Evolutionary conservation across 2,113 vertebrate species (phyloP).

Genomic region (Pimephales promelas): DNA sequence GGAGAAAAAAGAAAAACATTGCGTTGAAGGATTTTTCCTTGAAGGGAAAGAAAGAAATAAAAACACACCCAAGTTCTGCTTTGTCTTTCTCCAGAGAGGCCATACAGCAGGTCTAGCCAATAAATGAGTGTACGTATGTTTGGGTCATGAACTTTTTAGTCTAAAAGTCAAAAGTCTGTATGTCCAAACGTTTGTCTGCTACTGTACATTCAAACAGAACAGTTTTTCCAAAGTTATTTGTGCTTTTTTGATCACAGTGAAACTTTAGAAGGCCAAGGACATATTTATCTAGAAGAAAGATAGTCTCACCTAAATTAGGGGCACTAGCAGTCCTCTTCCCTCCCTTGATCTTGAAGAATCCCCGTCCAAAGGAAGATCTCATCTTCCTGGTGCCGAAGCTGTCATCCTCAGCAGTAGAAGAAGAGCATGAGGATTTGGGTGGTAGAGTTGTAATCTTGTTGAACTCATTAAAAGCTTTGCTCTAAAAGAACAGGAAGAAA

Average conservation of each 20-base stretch:
- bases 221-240: too few relatives aligned
- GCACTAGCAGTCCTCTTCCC: constrained; percentile 88
- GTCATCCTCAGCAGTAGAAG: constrained; percentile 75
- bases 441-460: constrained; percentile 78
- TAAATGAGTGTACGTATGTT: constrained; percentile 55
- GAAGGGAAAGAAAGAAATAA: constrained; percentile 7
- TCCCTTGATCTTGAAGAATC: constrained; percentile 94
- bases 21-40: background rate
- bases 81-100: constrained; percentile 53
- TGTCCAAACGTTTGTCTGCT: background rate
- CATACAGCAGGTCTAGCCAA: constrained; percentile 64
- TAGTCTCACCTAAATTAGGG: constrained; percentile 87
- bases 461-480: constrained; percentile 69
- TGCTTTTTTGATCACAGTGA: background rate
- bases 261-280: background rate
- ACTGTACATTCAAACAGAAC: too few relatives aligned
- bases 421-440: constrained; percentile 73
- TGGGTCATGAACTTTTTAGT: background rate
- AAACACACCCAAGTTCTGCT: constrained; percentile 49
- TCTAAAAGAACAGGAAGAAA: constrained; percentile 68
- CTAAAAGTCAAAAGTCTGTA: background rate
- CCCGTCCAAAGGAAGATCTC: constrained; percentile 92
- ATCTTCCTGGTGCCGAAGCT: constrained; percentile 89
- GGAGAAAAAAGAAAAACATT: background rate
- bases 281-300: background rate